Conservation (phyloP, 2,113 vertebrate genomes). For the Morone chrysops region DNA sequence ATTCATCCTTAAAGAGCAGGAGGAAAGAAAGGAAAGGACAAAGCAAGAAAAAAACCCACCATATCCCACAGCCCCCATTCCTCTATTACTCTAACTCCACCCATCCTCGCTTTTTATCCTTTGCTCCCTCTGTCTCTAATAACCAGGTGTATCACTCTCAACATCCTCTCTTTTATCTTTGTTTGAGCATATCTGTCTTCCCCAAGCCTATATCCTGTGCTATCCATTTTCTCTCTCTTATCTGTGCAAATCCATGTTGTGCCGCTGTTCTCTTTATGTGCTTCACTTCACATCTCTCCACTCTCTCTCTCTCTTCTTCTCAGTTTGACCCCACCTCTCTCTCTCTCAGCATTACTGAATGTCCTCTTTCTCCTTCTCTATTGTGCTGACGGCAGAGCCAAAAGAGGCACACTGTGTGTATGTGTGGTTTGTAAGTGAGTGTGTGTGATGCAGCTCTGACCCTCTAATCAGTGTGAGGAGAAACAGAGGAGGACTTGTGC, state of each 20-base stretch:
- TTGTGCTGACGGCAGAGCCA: constrained; percentile 78
- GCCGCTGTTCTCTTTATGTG: constrained; percentile 59
- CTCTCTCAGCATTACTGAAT: constrained; percentile 54
- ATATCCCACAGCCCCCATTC: constrained; percentile 35
- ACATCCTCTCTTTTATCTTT: constrained; percentile 69
- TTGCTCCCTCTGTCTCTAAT: constrained; percentile 68
- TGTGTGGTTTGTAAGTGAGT: constrained; percentile 42
- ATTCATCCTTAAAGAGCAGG: constrained; percentile 58
- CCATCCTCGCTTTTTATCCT: constrained; percentile 54
- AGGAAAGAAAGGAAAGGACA: constrained; percentile 53
- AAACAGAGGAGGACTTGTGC: constrained; percentile 89
- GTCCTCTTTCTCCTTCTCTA: constrained; percentile 71
- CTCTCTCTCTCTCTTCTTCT: constrained; percentile 46
- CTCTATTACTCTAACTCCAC: constrained; percentile 60
- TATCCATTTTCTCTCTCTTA: constrained; percentile 69
- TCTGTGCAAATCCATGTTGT: constrained; percentile 72
- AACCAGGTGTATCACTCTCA: constrained; percentile 68
- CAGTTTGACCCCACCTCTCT: constrained; percentile 61
- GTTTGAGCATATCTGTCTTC: constrained; percentile 65
- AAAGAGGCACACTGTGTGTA: constrained; percentile 64
- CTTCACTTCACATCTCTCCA: constrained; percentile 46
- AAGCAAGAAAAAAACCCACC: constrained; percentile 31
- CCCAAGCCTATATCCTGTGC: constrained; percentile 66
- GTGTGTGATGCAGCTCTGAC: constrained; percentile 81
- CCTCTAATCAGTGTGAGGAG: constrained; percentile 85